Percentiles rank a stretch among this genome's conserved stretches.
Conservation (phyloP, 2,113 vertebrate genomes). For the Thymallus thymallus region DNA sequence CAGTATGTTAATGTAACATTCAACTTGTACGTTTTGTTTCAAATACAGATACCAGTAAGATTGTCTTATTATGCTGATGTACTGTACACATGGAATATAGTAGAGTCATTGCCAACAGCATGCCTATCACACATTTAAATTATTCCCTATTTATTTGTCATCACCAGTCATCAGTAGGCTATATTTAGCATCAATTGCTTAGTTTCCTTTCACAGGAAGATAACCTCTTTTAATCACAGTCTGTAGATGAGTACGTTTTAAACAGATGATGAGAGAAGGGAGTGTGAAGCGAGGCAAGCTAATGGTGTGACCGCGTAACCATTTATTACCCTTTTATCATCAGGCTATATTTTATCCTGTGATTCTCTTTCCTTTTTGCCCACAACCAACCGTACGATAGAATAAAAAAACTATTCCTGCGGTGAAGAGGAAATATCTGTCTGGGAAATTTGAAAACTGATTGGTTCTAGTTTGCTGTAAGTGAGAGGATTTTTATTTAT, state of each 20-base stretch:
- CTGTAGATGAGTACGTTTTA: background rate
- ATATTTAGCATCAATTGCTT: background rate
- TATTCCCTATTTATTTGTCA: background rate
- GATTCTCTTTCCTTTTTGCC: slow-evolving; percentile 37
- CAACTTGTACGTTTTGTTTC: background rate
- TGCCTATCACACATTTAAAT: background rate
- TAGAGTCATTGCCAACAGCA: background rate
- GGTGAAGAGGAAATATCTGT: slow-evolving; percentile 72
- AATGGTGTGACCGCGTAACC: background rate
- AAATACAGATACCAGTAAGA: background rate
- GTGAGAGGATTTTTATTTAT: slow-evolving; percentile 79
- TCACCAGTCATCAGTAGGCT: background rate
- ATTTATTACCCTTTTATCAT: slow-evolving; percentile 13
- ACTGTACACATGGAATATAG: background rate
- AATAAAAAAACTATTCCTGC: slow-evolving; percentile 60
- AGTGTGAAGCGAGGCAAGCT: background rate
- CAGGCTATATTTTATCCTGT: slow-evolving; percentile 2
- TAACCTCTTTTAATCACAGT: background rate
- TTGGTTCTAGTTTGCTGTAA: slow-evolving; percentile 91
- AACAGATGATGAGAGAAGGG: background rate
- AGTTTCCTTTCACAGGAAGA: background rate
- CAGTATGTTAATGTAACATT: background rate
- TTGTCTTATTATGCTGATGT: background rate
- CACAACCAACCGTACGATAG: slow-evolving; percentile 23
- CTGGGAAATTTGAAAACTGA: slow-evolving; percentile 88